A percentile compares a stretch with the other conserved stretches of the same genome.
Conservation (phyloP, 2,888 invertebrate species). For the Heterodera filipjevi region DNA sequence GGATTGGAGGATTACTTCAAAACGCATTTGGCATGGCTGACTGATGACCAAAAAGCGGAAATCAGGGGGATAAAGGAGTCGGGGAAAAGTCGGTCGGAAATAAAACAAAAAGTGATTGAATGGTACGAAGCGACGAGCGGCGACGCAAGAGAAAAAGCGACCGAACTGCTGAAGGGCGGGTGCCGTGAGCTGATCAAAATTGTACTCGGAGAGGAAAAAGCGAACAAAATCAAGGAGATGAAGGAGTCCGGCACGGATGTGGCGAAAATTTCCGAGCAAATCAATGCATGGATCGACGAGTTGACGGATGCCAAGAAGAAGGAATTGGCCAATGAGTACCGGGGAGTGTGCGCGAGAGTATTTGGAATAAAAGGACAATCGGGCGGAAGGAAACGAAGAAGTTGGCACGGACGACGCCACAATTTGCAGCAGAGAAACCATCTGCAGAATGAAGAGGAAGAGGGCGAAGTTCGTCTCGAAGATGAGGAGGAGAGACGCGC, state of each 20-base stretch:
- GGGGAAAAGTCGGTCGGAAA: slow-evolving; percentile 48
- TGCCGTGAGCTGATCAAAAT: slow-evolving; percentile 42
- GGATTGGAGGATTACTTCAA: slow-evolving; percentile 44
- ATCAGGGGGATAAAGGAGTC: slow-evolving; percentile 42
- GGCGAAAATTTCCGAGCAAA: slow-evolving; percentile 42
- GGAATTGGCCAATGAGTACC: slow-evolving; percentile 37
- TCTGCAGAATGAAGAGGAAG: neutral
- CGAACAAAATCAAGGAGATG: slow-evolving; percentile 44
- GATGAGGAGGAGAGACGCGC: slow-evolving; percentile 7
- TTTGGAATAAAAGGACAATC: neutral
- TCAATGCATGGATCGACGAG: slow-evolving; percentile 36
- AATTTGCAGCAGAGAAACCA: neutral
- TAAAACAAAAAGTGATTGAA: slow-evolving; percentile 48
- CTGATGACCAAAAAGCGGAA: slow-evolving; percentile 44
- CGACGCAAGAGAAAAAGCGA: slow-evolving; percentile 47
- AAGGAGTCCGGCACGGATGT: slow-evolving; percentile 47
- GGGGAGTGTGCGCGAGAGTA: slow-evolving; percentile 36
- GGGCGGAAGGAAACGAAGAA: slow-evolving; percentile 5
- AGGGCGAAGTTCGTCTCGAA: neutral
- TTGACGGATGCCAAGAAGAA: slow-evolving; percentile 42
- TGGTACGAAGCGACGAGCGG: slow-evolving; percentile 48
- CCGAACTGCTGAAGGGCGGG: slow-evolving; percentile 38
- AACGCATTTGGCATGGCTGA: slow-evolving; percentile 51
- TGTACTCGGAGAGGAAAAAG: slow-evolving; percentile 47
- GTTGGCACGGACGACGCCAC: slow-evolving; percentile 6